phyloP scores from a whole-genome alignment of 2,888 invertebrate species.

The Synergus umbraculus region DNA sequence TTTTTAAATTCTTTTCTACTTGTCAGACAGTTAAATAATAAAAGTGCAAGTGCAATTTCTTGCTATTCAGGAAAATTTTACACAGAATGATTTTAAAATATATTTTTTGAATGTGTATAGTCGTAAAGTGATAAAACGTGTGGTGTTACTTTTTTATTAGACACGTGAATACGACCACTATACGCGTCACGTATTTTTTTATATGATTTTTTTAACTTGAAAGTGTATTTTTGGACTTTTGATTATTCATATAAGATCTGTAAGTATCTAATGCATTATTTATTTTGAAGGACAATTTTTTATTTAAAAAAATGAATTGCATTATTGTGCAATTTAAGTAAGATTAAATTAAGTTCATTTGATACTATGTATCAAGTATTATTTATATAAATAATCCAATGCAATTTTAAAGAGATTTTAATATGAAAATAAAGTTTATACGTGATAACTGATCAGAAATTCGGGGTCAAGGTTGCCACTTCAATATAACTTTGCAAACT shows the following conservation, averaged over 20 bases:
- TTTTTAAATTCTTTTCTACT: background rate
- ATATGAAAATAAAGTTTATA: background rate
- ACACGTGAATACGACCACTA: background rate
- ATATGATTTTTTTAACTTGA: background rate
- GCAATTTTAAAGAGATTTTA: background rate
- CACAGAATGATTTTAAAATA: background rate
- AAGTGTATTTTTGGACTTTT: background rate
- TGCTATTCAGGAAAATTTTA: background rate
- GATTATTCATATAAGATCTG: background rate
- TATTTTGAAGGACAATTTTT: background rate
- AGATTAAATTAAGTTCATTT: background rate
- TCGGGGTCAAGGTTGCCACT: constrained; percentile 4
- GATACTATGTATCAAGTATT: no score
- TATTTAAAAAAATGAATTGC: background rate
- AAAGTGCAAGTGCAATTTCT: background rate
- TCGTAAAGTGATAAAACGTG: constrained; percentile 9
- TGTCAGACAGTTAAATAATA: background rate
- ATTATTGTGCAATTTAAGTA: background rate
- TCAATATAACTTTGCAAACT: constrained; percentile 11
- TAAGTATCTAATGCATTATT: background rate
- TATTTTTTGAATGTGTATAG: background rate
- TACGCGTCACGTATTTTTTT: background rate
- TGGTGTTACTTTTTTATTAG: background rate
- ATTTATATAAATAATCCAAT: no score
- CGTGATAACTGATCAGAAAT: background rate